Conservation (phyloP, 2,797 vertebrate genomes). For the Cetoscarus ocellatus region DNA sequence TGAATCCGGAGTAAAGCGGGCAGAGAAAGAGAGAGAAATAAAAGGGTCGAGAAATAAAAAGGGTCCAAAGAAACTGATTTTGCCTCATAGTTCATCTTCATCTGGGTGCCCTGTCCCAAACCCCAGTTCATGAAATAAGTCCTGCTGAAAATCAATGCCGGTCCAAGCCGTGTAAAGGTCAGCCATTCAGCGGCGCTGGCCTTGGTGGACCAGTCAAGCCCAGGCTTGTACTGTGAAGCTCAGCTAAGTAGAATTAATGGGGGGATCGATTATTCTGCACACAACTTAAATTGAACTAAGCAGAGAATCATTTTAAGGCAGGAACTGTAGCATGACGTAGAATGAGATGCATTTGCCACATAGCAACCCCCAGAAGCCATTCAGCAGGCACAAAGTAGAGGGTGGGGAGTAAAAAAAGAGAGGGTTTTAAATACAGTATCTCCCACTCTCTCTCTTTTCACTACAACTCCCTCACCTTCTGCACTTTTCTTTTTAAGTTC, state of each 20-base stretch:
- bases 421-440: slow-evolving; percentile 71
- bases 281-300: slow-evolving; percentile 85
- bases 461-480: slow-evolving; percentile 25
- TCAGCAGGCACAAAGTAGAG: slow-evolving; percentile 65
- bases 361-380: slow-evolving; percentile 61
- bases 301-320: slow-evolving; percentile 83
- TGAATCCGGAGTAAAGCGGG: slow-evolving; percentile 63
- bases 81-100: slow-evolving; percentile 89
- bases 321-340: slow-evolving; percentile 74
- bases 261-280: slow-evolving; percentile 84
- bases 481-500: slow-evolving; percentile 50
- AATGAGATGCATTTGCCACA: slow-evolving; percentile 77
- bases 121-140: slow-evolving; percentile 89
- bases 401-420: slow-evolving; percentile 46
- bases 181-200: slow-evolving; percentile 82
- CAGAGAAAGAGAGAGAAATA: slow-evolving; percentile 40
- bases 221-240: slow-evolving; percentile 82
- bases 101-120: slow-evolving; percentile 84
- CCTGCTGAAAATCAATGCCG: slow-evolving; percentile 88
- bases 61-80: slow-evolving; percentile 81
- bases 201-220: slow-evolving; percentile 82
- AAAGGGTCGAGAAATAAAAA: slow-evolving; percentile 62
- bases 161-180: slow-evolving; percentile 86
- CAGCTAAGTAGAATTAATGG: slow-evolving; percentile 88
- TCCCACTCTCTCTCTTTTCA: slow-evolving; percentile 18